Percentiles rank a stretch among this genome's conserved stretches.
Evolutionary conservation across 2,113 vertebrate species (phyloP).

Genomic region (Oostethus manadensis): DNA sequence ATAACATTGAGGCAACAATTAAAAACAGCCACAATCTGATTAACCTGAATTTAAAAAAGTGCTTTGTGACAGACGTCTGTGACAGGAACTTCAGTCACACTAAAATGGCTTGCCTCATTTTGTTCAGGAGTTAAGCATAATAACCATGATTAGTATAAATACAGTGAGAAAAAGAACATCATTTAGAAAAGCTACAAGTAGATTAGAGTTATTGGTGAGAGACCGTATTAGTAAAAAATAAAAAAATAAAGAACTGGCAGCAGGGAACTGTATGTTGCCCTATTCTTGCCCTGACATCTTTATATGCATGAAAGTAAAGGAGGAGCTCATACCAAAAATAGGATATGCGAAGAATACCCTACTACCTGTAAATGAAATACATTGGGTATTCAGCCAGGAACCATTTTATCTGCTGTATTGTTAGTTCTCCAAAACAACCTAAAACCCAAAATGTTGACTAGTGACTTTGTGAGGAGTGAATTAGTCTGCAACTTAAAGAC

Average conservation of each 20-base stretch:
- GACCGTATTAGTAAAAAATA: slow-evolving; percentile 39
- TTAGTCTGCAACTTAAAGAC: slow-evolving; percentile 13
- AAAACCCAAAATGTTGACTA: slow-evolving; percentile 36
- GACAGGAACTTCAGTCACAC: neutral
- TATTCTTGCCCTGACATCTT: slow-evolving; percentile 61
- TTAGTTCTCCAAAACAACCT: slow-evolving; percentile 50
- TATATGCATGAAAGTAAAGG: slow-evolving; percentile 63
- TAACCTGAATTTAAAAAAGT: neutral
- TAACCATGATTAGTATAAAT: neutral
- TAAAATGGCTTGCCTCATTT: neutral
- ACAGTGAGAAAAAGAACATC: slow-evolving; percentile 25
- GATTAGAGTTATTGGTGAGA: slow-evolving; percentile 51
- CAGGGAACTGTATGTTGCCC: slow-evolving; percentile 51
- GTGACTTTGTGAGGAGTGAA: slow-evolving; percentile 27
- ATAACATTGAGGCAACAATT: slow-evolving; percentile 19
- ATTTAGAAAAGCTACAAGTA: slow-evolving; percentile 32
- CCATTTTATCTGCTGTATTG: slow-evolving; percentile 51
- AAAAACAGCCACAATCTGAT: slow-evolving; percentile 24
- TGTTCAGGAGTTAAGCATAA: neutral
- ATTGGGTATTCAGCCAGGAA: slow-evolving; percentile 64
- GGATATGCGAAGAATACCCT: slow-evolving; percentile 73
- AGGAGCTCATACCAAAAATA: slow-evolving; percentile 73
- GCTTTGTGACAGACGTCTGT: neutral
- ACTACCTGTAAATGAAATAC: slow-evolving; percentile 74
- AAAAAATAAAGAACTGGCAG: slow-evolving; percentile 46